Percentiles rank a stretch among this genome's conserved stretches.
phyloP scores from a whole-genome alignment of 1,140 invertebrate species.

The Drosophila eugracilis region DNA sequence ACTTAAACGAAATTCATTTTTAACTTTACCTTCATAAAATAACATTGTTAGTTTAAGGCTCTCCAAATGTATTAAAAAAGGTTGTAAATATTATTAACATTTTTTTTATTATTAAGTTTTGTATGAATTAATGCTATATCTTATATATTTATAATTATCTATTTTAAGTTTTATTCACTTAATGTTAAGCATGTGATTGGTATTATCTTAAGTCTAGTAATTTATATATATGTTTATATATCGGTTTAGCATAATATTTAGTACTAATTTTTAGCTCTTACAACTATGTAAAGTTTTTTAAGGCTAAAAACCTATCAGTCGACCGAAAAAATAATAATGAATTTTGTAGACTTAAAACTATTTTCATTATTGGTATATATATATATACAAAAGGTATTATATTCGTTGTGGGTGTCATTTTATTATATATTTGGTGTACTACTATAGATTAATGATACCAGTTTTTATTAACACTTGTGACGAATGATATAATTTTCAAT shows the following conservation, averaged over 20 bases:
- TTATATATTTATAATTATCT: background rate
- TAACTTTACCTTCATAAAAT: no score
- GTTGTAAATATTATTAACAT: slow-evolving; percentile 10
- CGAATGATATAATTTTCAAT: no score
- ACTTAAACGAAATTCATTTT: no score
- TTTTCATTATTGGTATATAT: background rate
- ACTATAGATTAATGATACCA: no score
- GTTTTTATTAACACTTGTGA: no score
- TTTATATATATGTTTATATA: slow-evolving; percentile 10
- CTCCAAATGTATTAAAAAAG: no score
- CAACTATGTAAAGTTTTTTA: slow-evolving; percentile 3
- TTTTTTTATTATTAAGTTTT: slow-evolving; percentile 18
- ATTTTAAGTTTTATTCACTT: slow-evolving; percentile 10
- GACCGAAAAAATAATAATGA: slow-evolving; percentile 6
- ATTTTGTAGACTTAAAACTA: background rate
- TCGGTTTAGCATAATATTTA: slow-evolving; percentile 24
- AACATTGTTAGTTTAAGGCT: no score
- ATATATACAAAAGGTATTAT: background rate
- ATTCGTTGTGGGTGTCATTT: background rate
- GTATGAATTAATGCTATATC: slow-evolving; percentile 17
- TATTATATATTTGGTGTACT: background rate
- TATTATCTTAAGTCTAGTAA: slow-evolving; percentile 3
- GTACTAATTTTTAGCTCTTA: slow-evolving; percentile 11
- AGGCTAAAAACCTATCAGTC: slow-evolving; percentile 14
- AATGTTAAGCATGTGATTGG: slow-evolving; percentile 10